Base-by-base conservation (phyloP, 2,888 invertebrate genomes). In the Didymodactylos carnosus region DNA sequence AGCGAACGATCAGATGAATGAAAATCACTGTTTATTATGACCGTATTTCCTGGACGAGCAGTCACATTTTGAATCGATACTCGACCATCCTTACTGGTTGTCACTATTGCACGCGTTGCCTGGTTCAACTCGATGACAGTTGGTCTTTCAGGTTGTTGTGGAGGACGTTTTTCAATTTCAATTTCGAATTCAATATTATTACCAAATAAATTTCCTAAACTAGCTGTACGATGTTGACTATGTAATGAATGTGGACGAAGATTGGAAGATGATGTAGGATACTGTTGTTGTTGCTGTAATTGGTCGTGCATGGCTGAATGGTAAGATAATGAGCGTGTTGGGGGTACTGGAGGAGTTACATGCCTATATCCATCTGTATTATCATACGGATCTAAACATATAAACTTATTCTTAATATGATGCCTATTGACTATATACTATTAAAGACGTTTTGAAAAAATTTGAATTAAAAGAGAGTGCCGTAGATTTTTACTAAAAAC, bases 161-260 rank as follows among this genome's bases (percentile, higher is more conserved):
- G 71, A 27, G 69, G 29, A 35, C 71, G 39, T 71, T 72, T 71
- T 71, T 74, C 74, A 27, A 74, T 74, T 71, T 74, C 74, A 43
- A 74, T 74, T 35, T 74, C 74, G n/a, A 74, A 74, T 29, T 74
- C 71, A 4, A 70, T n/a, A 40, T 72, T 51, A 19, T 29, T 25
- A 49, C 10, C 10, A 3, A 49, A 49, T 49, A 49, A 23, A 62
- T 29, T 62, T 10, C 35, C 62, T 35, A 62, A 35, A 62, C 62
- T 62, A 35, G 19, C 8, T 35, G 62, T 35, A 19, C n/a, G 62
- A 35, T n/a, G 35, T 10, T 13, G 35, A 19, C n/a, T 29, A 35
- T n/a, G 35, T 10, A 6, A n/a, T n/a, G 25, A 35, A 19, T 35
- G 35, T 19, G 62, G 25, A 62, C 27, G 19, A 62, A 4, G 35